A percentile compares a stretch with the other conserved stretches of the same genome.
These are phyloP conservation scores for honey bee (Apis mellifera) DNA, from an alignment of 1,140 invertebrate species.

Conservation along the genomic window Amel_HAv3.1 CM009931.2:401501-402000, in stretches of 20 bases:
- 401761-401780: neutral
- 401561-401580: too few species aligned
- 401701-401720: neutral
- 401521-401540: neutral
- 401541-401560: too few species aligned
- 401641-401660: neutral
- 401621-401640: too few species aligned
- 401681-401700: too few species aligned
- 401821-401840: neutral
- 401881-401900: too few species aligned
- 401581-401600: too few species aligned
- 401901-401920: too few species aligned
- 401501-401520: neutral
- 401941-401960: neutral
- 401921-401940: too few species aligned
- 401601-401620: too few species aligned
- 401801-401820: neutral
- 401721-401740: neutral
- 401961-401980: neutral
- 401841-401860: neutral
- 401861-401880: neutral
- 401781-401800: conserved; percentile 8
- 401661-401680: too few species aligned
- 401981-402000: neutral
- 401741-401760: neutral